Conservation (phyloP, 2,113 vertebrate species). For the Mastomys natalensis region DNA sequence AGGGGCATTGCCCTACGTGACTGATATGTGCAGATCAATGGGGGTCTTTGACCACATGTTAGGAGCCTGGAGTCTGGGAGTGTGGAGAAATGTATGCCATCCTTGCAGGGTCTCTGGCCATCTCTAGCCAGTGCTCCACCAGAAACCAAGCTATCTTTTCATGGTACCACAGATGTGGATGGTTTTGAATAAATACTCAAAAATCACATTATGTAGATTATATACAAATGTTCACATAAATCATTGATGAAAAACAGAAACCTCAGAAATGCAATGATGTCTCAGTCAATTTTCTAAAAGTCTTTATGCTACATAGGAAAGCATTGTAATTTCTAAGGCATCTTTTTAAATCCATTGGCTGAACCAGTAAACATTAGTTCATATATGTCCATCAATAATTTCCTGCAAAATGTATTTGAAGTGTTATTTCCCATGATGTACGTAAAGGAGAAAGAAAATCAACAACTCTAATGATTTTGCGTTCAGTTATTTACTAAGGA, state of each 20-base stretch:
- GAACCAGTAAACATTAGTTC: background rate
- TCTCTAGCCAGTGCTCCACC: no score
- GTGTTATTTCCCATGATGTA: background rate
- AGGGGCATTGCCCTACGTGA: no score
- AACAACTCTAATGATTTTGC: background rate
- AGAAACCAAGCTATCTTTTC: no score
- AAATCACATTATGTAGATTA: background rate
- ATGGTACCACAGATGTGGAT: no score
- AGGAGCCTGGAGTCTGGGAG: no score
- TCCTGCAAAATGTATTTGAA: background rate
- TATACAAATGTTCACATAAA: background rate
- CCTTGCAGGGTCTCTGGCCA: no score
- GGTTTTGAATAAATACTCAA: background rate
- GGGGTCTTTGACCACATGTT: no score
- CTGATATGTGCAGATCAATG: no score
- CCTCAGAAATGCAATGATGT: background rate
- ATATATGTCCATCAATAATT: background rate
- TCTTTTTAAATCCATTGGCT: conserved; percentile 14
- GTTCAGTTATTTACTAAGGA: background rate
- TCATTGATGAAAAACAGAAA: background rate
- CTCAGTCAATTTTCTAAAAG: background rate
- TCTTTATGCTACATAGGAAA: conserved; percentile 13
- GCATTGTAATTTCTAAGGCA: background rate
- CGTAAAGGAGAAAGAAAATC: background rate
- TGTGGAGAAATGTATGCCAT: no score